phyloP scores from a whole-genome alignment of 1,140 invertebrate genomes.

The Antheraea mylitta region DNA sequence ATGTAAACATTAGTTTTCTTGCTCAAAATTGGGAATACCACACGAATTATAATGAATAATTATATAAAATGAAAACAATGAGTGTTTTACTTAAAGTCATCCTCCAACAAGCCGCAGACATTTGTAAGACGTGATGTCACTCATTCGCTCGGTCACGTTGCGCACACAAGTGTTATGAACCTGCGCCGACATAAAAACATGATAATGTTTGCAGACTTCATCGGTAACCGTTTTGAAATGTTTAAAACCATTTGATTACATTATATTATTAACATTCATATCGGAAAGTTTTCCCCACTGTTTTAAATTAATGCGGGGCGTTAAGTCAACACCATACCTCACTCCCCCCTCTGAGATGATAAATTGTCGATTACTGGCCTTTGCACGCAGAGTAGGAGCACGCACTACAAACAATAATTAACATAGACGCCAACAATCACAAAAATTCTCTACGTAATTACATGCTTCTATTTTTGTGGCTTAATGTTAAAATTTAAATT shows the following conservation, averaged over 20 bases:
- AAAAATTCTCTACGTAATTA: too few relatives aligned
- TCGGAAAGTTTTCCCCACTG: not conserved
- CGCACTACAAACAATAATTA: slow-evolving; percentile 16
- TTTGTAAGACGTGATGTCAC: slow-evolving; percentile 61
- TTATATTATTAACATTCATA: not conserved
- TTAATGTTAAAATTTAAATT: too few relatives aligned
- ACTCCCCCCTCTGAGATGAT: slow-evolving; percentile 6
- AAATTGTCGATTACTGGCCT: not conserved
- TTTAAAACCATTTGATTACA: not conserved
- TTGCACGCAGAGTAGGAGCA: slow-evolving; percentile 8
- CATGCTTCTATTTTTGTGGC: too few relatives aligned
- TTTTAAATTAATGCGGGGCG: not conserved
- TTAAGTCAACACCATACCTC: too few relatives aligned
- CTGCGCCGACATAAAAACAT: slow-evolving; percentile 55
- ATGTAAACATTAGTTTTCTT: too few relatives aligned
- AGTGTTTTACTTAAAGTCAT: slow-evolving; percentile 22
- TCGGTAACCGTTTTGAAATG: slow-evolving; percentile 4
- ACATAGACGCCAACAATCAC: slow-evolving; percentile 15
- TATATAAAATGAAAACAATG: slow-evolving; percentile 19
- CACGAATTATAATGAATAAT: too few relatives aligned
- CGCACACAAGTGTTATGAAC: slow-evolving; percentile 48
- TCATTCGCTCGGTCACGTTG: slow-evolving; percentile 50
- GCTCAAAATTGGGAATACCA: too few relatives aligned
- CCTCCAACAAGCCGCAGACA: slow-evolving; percentile 32
- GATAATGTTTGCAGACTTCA: slow-evolving; percentile 51